Conservation (phyloP, 2,797 vertebrate species). For the Rhinatrema bivittatum region DNA sequence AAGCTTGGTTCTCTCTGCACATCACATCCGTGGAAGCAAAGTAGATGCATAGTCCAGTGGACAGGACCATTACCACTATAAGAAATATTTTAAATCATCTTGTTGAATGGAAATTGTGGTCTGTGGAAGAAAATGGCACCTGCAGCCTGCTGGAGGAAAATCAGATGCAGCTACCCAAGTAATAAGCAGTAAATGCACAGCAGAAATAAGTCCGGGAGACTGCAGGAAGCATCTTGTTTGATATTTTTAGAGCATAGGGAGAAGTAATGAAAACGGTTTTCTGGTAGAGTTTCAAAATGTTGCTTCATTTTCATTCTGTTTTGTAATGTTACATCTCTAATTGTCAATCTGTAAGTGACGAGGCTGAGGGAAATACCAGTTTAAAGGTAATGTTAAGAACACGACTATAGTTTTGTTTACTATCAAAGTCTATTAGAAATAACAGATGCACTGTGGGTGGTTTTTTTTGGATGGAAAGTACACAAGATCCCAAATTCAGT, state of each 20-base stretch:
- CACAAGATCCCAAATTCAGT: no score
- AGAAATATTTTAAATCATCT: background rate
- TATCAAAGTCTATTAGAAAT: conserved; percentile 7
- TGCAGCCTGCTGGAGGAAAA: no score
- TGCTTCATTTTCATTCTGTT: no score
- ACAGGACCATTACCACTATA: background rate
- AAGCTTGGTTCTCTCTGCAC: background rate
- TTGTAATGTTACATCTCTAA: background rate
- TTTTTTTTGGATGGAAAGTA: conserved; percentile 12
- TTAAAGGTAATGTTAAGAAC: background rate
- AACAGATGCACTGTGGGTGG: no score
- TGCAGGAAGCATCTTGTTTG: background rate
- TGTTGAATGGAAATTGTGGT: background rate
- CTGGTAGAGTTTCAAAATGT: background rate
- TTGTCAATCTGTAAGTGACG: background rate
- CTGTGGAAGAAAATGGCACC: background rate
- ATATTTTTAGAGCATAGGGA: background rate
- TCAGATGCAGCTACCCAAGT: no score
- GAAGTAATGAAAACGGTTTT: background rate
- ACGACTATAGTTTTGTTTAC: no score
- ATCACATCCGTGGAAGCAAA: background rate
- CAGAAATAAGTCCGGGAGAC: background rate
- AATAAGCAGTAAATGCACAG: background rate
- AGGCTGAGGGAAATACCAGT: background rate
- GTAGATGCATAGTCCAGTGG: background rate